These are phyloP conservation scores for Euura saliciscinereae DNA, from an alignment of 1,140 invertebrate genomes.

Conservation along the genomic window DNA sequence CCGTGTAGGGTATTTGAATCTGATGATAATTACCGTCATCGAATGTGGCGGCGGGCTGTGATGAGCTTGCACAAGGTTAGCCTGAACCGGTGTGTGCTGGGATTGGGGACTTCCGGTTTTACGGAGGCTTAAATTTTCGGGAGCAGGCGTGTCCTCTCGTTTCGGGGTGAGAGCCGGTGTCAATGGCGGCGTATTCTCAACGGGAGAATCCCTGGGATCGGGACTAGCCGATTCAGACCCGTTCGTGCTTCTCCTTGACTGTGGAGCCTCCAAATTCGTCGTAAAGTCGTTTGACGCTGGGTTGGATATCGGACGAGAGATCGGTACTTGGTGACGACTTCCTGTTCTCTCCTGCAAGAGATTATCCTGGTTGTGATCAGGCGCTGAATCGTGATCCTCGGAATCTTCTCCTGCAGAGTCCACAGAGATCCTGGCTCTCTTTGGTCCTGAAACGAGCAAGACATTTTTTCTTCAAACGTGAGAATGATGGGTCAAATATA, in stretches of 20 bases:
- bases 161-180: conserved; percentile 52
- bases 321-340: conserved; percentile 34
- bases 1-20: too few species aligned
- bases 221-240: conserved; percentile 51
- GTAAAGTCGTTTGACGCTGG: conserved; percentile 54
- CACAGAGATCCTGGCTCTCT: conserved; percentile 61
- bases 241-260: conserved; percentile 30
- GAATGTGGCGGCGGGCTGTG: conserved; percentile 49
- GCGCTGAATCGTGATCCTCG: conserved; percentile 52
- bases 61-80: conserved; percentile 51
- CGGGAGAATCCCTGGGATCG: conserved; percentile 50
- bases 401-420: conserved; percentile 59
- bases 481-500: too few species aligned
- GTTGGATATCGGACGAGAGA: conserved; percentile 57
- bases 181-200: conserved; percentile 51
- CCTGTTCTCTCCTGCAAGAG: conserved; percentile 31
- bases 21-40: conserved; percentile 40
- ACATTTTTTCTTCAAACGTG: too few species aligned
- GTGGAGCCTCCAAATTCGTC: conserved; percentile 54
- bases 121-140: conserved; percentile 67
- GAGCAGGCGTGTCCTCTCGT: conserved; percentile 62
- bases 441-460: conserved; percentile 56
- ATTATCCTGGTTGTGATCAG: conserved; percentile 36
- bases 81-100: conserved; percentile 43
- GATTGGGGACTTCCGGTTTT: conserved; percentile 50